Percentiles rank a stretch among this genome's conserved stretches.
These are phyloP conservation scores for Napeogenes inachia DNA, from an alignment of 2,888 invertebrate species.

Conservation along the genomic window DNA sequence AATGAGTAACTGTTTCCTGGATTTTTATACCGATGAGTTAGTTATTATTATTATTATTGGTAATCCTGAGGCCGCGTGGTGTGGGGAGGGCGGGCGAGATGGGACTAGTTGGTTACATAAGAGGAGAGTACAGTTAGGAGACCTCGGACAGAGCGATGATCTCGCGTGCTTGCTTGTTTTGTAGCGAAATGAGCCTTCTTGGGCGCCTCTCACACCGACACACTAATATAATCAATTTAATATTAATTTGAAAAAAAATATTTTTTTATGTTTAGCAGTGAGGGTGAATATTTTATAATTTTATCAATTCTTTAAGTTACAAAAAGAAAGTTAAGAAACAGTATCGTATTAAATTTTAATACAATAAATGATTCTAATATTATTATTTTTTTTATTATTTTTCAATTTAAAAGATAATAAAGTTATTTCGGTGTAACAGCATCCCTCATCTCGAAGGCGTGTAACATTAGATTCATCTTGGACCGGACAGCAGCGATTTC, in stretches of 20 bases:
- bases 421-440: constrained; percentile 32
- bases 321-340: too few species aligned
- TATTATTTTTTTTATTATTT: too few species aligned
- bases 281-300: too few species aligned
- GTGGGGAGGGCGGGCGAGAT: constrained; percentile 52
- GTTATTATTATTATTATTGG: constrained; percentile 18
- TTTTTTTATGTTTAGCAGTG: not conserved
- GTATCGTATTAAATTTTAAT: too few species aligned
- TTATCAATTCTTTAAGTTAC: too few species aligned
- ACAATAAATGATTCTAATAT: too few species aligned
- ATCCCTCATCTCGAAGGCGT: constrained; percentile 38
- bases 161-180: constrained; percentile 68
- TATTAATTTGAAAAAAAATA: not conserved
- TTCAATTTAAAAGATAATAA: not conserved
- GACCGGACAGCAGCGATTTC: constrained; percentile 54
- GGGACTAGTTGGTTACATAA: constrained; percentile 70
- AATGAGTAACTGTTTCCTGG: not conserved
- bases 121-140: constrained; percentile 75
- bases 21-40: constrained; percentile 12
- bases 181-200: constrained; percentile 70
- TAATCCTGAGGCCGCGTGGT: constrained; percentile 43
- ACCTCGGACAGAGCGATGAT: constrained; percentile 73
- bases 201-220: constrained; percentile 52
- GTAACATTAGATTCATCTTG: constrained; percentile 46
- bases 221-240: constrained; percentile 10